A percentile compares a stretch with the other conserved stretches of the same genome.
phyloP scores from a whole-genome alignment of 2,113 vertebrate genomes.

The Forbesichthys papilliferus region DNA sequence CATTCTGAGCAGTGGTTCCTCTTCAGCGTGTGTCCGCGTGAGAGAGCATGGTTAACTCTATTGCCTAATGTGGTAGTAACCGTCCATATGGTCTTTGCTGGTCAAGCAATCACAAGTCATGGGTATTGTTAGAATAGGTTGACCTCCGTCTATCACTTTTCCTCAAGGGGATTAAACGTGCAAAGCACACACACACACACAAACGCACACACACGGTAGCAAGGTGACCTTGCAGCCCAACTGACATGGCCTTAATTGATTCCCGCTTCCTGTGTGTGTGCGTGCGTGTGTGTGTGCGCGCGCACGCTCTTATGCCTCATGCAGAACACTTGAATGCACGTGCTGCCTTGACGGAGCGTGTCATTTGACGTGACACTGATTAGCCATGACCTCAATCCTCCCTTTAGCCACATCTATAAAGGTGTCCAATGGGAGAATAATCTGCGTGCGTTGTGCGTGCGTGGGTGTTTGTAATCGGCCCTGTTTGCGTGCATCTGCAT shows the following conservation, averaged over 20 bases:
- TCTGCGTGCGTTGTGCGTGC: neutral
- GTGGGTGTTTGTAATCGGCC: neutral
- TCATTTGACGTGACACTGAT: conserved; percentile 39
- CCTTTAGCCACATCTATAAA: conserved; percentile 32
- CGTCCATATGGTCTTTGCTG: no score
- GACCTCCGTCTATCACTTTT: no score
- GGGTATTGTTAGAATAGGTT: no score
- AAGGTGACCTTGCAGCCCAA: conserved; percentile 35
- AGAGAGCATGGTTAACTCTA: neutral
- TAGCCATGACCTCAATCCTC: conserved; percentile 46
- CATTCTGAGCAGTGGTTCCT: conserved; percentile 30
- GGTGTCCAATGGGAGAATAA: conserved; percentile 11
- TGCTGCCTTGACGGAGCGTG: neutral
- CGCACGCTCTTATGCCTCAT: neutral
- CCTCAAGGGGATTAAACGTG: neutral
- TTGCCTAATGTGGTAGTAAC: neutral
- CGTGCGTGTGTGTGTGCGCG: neutral
- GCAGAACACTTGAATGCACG: neutral
- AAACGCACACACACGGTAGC: conserved; percentile 6
- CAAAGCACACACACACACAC: conserved; percentile 4
- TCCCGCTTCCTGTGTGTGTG: conserved; percentile 22
- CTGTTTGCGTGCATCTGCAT: neutral
- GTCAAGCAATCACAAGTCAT: no score
- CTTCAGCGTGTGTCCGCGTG: neutral
- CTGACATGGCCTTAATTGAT: conserved; percentile 46